These are phyloP conservation scores for Panthera tigris DNA, from an alignment of 2,113 vertebrate genomes.

Conservation along the genomic window DNA sequence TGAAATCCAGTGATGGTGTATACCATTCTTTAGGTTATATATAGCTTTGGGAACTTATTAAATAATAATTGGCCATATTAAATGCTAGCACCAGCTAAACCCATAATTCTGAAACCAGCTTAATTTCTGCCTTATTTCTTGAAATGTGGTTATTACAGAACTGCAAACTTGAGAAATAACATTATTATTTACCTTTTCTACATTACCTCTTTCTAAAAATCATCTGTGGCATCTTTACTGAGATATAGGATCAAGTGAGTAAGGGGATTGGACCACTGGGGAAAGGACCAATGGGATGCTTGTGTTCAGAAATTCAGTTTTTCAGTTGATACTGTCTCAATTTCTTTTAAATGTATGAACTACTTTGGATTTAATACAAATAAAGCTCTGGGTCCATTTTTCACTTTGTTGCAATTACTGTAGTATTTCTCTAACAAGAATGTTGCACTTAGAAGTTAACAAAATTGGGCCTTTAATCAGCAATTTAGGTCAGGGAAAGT, in stretches of 20 bases:
- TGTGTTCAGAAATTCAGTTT: background rate
- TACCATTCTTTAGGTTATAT: background rate
- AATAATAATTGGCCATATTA: background rate
- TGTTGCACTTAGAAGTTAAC: background rate
- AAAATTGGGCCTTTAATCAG: background rate
- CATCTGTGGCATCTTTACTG: background rate
- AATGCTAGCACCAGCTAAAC: background rate
- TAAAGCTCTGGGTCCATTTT: background rate
- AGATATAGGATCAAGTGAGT: background rate
- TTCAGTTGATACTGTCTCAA: background rate
- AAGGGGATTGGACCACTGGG: too few species aligned
- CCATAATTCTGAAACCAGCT: background rate
- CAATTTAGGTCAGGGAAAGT: background rate
- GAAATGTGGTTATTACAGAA: background rate
- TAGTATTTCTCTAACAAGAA: background rate
- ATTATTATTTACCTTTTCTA: background rate
- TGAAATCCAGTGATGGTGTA: background rate
- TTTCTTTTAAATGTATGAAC: background rate
- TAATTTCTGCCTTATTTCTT: constrained; percentile 24
- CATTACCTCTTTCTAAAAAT: background rate
- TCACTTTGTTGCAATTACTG: background rate
- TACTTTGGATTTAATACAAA: background rate
- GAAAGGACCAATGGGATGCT: background rate
- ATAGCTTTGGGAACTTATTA: background rate
- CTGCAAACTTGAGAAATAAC: background rate